Percentiles rank a stretch among this genome's conserved stretches.
Conservation (phyloP, 2,888 invertebrate genomes). For the Vannuccia rotundouncinata region DNA sequence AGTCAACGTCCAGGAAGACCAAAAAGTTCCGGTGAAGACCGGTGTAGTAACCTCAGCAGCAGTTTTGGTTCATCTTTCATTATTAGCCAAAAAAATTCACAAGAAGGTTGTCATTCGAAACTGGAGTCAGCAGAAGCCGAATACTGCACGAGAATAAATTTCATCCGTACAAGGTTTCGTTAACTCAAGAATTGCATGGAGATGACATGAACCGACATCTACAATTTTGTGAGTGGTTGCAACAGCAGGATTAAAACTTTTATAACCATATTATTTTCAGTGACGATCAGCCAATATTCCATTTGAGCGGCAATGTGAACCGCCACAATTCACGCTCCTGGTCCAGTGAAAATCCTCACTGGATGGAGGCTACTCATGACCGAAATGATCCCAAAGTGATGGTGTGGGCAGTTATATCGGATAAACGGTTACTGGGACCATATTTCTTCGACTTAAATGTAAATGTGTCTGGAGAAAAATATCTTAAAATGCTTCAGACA, state of each 20-base stretch:
- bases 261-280: no score
- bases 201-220: conserved; percentile 19
- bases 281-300: not conserved
- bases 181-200: conserved; percentile 30
- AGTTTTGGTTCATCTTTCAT: conserved; percentile 18
- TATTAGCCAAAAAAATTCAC: not conserved
- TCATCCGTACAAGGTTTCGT: conserved; percentile 25
- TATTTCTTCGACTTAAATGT: conserved; percentile 3
- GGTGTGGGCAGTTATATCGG: conserved; percentile 27
- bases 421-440: conserved; percentile 24
- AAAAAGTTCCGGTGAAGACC: conserved; percentile 29
- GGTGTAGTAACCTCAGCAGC: conserved; percentile 13
- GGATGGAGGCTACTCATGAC: conserved; percentile 30
- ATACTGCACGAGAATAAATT: conserved; percentile 27
- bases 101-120: conserved; percentile 12
- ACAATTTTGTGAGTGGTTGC: no score
- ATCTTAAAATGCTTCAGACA: conserved; percentile 22
- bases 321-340: conserved; percentile 16
- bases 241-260: conserved; percentile 18
- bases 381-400: conserved; percentile 29
- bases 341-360: conserved; percentile 20
- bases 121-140: conserved; percentile 24
- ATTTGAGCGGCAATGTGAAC: conserved; percentile 28
- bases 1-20: conserved; percentile 18
- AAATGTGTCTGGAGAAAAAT: conserved; percentile 27